Evolutionary conservation across 2,888 invertebrate genomes (phyloP).

Genomic region (Tenthredo amoena): DNA sequence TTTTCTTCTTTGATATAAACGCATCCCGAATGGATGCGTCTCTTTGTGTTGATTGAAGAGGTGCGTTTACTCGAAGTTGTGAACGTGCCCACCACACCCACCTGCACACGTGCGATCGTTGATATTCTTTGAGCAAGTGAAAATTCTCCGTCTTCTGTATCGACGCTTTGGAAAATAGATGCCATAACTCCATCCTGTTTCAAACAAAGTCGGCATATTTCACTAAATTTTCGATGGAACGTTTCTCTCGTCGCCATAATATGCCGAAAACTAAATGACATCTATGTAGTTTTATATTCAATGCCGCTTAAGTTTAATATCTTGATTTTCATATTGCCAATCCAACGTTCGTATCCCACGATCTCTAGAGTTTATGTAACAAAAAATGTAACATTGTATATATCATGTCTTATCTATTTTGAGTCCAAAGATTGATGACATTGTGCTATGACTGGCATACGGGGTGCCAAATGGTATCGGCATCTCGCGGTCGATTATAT

Average conservation of each 20-base stretch:
- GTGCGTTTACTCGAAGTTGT: slow-evolving; percentile 39
- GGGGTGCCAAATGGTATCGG: background rate
- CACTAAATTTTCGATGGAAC: slow-evolving; percentile 60
- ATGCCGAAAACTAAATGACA: slow-evolving; percentile 9
- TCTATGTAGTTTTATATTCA: slow-evolving; percentile 28
- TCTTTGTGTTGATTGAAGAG: slow-evolving; percentile 38
- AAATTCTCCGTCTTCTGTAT: slow-evolving; percentile 52
- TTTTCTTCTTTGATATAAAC: slow-evolving; percentile 52
- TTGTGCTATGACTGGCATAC: background rate
- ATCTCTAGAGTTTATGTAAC: background rate
- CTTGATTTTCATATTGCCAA: background rate
- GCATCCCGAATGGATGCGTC: slow-evolving; percentile 60
- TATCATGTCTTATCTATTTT: background rate
- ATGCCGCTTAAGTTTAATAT: background rate
- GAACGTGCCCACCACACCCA: slow-evolving; percentile 59
- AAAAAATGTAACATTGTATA: background rate
- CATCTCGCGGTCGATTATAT: background rate
- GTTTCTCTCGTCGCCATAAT: slow-evolving; percentile 52
- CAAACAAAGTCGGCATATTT: slow-evolving; percentile 70
- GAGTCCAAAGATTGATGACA: too few species aligned
- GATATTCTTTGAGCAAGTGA: slow-evolving; percentile 65
- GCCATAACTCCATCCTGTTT: slow-evolving; percentile 64
- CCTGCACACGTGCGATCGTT: slow-evolving; percentile 68
- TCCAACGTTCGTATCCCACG: background rate
- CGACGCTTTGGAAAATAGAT: slow-evolving; percentile 62